Evolutionary conservation across 2,113 vertebrate species (phyloP).

Genomic region (Vimba vimba): DNA sequence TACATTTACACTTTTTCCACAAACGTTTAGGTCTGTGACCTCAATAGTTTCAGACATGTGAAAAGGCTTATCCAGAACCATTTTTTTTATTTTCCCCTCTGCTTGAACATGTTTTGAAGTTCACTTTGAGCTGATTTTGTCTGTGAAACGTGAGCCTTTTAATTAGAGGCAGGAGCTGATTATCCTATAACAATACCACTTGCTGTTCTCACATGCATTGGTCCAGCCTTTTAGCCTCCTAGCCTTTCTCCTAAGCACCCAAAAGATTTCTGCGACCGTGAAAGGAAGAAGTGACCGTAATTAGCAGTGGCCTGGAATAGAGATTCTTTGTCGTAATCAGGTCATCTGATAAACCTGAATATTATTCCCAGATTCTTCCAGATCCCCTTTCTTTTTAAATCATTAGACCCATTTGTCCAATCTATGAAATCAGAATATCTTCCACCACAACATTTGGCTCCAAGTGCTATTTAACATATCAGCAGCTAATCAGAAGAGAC

Average conservation of each 20-base stretch:
- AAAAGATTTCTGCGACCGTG: slow-evolving; percentile 10
- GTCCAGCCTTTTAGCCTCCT: background rate
- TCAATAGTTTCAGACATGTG: background rate
- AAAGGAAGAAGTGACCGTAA: background rate
- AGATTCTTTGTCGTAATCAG: background rate
- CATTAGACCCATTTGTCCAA: background rate
- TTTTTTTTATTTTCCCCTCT: background rate
- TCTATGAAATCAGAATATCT: slow-evolving; percentile 19
- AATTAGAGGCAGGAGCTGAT: slow-evolving; percentile 19
- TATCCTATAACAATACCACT: slow-evolving; percentile 13
- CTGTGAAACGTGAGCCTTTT: background rate
- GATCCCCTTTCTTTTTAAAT: background rate
- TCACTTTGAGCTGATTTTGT: background rate
- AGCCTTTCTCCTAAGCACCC: slow-evolving; percentile 2
- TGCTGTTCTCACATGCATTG: background rate
- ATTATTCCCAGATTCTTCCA: background rate
- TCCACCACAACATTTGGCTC: background rate
- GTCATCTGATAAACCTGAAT: slow-evolving; percentile 20
- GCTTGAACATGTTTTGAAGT: background rate
- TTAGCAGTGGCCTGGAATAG: background rate
- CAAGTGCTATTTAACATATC: background rate
- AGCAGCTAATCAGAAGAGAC: background rate
- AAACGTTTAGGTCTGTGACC: background rate
- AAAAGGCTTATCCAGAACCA: background rate
- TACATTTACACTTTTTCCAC: background rate